Percentiles rank a stretch among this genome's conserved stretches.
These are phyloP conservation scores for Pseudococcus jackbeardsleyi DNA, from an alignment of 2,888 invertebrate genomes.

Conservation along the genomic window DNA sequence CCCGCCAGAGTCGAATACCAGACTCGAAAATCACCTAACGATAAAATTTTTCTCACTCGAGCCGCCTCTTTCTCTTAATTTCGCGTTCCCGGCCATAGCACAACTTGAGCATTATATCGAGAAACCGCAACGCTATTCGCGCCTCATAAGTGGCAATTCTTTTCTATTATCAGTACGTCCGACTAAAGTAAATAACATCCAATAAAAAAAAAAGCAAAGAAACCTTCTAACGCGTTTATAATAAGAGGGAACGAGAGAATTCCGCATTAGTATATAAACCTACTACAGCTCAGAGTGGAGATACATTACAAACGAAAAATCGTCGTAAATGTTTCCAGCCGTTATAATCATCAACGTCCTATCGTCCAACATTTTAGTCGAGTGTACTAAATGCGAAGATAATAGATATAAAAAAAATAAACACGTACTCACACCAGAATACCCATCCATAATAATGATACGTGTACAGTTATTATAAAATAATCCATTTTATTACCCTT, in stretches of 20 bases:
- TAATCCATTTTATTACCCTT: conserved; percentile 52
- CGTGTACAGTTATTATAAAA: conserved; percentile 48
- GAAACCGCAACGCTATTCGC: conserved; percentile 16
- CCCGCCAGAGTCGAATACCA: too few species aligned
- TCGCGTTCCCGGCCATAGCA: not conserved
- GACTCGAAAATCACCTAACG: too few species aligned
- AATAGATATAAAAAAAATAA: conserved; percentile 37
- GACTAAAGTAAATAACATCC: conserved; percentile 34
- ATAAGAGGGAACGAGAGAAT: conserved; percentile 28
- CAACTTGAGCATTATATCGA: not conserved
- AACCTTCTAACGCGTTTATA: conserved; percentile 17
- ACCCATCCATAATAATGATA: not conserved
- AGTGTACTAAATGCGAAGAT: conserved; percentile 42
- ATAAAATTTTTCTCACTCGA: too few species aligned
- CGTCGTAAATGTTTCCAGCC: conserved; percentile 38
- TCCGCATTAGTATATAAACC: not conserved
- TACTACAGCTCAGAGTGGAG: too few species aligned
- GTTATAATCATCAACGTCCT: conserved; percentile 27
- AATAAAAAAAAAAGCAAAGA: conserved; percentile 12
- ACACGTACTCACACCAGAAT: not conserved
- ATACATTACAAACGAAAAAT: conserved; percentile 46
- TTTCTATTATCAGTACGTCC: conserved; percentile 21
- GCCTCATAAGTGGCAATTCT: conserved; percentile 34
- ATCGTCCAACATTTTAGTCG: conserved; percentile 15
- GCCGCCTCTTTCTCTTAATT: not conserved